These are phyloP conservation scores for Bombus consobrinus DNA, from an alignment of 1,140 invertebrate genomes.

Conservation along the genomic window DNA sequence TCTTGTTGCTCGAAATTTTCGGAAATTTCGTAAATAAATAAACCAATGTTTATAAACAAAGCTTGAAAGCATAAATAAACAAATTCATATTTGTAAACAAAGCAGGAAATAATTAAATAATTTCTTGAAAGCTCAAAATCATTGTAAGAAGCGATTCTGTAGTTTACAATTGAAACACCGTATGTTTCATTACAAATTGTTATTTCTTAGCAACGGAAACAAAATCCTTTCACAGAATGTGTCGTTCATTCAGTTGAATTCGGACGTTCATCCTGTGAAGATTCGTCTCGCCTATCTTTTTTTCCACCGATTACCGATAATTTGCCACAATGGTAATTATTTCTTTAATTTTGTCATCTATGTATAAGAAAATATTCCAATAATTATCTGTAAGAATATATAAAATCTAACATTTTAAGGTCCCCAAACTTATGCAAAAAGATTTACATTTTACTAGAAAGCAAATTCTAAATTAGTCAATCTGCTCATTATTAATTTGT, in stretches of 20 bases:
- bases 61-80: no score
- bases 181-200: not conserved
- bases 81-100: no score
- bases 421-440: not conserved
- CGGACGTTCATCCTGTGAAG: slow-evolving; percentile 24
- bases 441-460: not conserved
- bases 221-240: slow-evolving; percentile 47
- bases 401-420: not conserved
- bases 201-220: slow-evolving; percentile 58
- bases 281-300: slow-evolving; percentile 24
- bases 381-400: no score
- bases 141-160: not conserved
- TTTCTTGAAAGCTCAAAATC: no score
- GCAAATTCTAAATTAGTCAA: not conserved
- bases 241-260: slow-evolving; percentile 36
- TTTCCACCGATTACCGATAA: not conserved
- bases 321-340: slow-evolving; percentile 59
- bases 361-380: no score
- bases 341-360: not conserved
- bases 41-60: no score
- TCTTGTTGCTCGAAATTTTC: no score
- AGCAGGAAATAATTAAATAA: no score
- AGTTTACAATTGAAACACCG: not conserved
- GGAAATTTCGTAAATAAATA: no score
- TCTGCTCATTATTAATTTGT: not conserved